These are phyloP conservation scores for Sinentomon sp. DNA, from an alignment of 2,888 invertebrate genomes.

Conservation along the genomic window DNA sequence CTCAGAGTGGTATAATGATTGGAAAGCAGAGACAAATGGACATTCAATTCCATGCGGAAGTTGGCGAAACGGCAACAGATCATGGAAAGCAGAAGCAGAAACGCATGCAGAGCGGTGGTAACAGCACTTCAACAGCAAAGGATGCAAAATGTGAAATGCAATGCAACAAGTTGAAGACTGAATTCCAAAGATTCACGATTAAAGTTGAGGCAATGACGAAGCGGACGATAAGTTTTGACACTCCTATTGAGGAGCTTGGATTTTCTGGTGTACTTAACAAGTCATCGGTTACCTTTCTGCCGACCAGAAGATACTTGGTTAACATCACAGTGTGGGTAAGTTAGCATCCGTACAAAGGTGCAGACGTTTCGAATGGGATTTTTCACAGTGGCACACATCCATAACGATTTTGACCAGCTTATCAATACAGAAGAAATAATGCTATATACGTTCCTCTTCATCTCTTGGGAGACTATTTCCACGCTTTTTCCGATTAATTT, in stretches of 20 bases:
- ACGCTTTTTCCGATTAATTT: too few species aligned
- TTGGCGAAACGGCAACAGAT: conserved; percentile 98
- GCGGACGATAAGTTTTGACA: conserved; percentile 91
- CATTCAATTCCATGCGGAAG: conserved; percentile 98
- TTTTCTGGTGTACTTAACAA: conserved; percentile 93
- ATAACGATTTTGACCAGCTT: too few species aligned
- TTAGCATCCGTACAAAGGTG: conserved; percentile 3
- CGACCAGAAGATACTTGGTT: conserved; percentile 90
- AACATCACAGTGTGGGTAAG: conserved; percentile 81
- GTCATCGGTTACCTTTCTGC: conserved; percentile 81
- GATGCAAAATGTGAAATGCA: conserved; percentile 87
- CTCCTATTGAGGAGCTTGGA: conserved; percentile 89
- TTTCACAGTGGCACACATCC: too few species aligned
- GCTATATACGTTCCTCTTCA: too few species aligned
- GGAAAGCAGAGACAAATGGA: conserved; percentile 97
- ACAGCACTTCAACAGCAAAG: conserved; percentile 90
- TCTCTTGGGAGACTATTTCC: too few species aligned
- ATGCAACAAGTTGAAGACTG: conserved; percentile 88
- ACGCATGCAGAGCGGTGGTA: conserved; percentile 98
- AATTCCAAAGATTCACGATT: conserved; percentile 95
- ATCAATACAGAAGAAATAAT: too few species aligned
- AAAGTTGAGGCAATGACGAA: conserved; percentile 86
- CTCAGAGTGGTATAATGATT: conserved; percentile 94
- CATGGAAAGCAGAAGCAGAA: conserved; percentile 98
- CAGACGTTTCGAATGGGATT: too few species aligned